phyloP scores from a whole-genome alignment of 2,797 vertebrate species.

The Paguma larvata region DNA sequence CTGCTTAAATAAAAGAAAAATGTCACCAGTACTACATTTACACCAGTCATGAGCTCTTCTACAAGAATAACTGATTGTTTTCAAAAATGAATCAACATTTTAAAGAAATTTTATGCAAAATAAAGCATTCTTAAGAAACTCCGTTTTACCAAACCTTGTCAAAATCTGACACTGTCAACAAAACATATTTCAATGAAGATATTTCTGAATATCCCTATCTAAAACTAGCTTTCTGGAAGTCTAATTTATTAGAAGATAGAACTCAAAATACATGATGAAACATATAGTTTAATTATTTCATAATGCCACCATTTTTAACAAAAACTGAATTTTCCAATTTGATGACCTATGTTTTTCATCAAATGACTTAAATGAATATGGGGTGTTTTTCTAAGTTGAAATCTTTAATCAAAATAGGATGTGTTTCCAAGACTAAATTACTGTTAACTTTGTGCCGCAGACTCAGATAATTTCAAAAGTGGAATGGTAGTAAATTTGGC shows the following conservation, averaged over 20 bases:
- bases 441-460: neutral
- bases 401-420: neutral
- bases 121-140: neutral
- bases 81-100: neutral
- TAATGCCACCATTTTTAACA: neutral
- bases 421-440: neutral
- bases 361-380: neutral
- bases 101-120: neutral
- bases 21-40: neutral
- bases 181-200: neutral
- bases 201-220: neutral
- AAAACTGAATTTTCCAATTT: neutral
- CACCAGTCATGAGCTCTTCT: neutral
- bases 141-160: neutral
- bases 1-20: neutral
- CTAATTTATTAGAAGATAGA: neutral
- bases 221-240: neutral
- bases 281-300: neutral
- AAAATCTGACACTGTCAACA: neutral
- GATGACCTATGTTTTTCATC: neutral
- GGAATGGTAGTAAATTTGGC: neutral
- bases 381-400: neutral
- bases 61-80: neutral
- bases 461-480: constrained; percentile 3
- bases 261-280: neutral